Evolutionary conservation across 1,140 invertebrate species (phyloP).

Genomic region (Drosophila bifasciata): DNA sequence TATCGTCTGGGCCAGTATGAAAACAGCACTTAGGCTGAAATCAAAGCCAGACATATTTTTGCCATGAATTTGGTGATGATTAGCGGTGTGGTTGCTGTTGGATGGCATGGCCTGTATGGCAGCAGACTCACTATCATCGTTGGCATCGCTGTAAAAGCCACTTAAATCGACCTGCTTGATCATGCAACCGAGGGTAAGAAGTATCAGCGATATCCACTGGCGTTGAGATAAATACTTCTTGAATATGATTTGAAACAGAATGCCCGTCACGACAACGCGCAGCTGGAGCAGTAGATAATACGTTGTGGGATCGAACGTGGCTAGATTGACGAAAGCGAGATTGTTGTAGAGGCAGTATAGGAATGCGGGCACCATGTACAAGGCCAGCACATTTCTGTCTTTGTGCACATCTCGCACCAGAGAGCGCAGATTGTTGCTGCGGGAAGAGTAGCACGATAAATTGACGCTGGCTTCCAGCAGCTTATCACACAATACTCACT

Average conservation of each 20-base stretch:
- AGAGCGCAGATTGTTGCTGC: constrained; percentile 82
- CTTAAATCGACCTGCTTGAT: constrained; percentile 92
- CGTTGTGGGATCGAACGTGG: constrained; percentile 96
- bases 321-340: constrained; percentile 95
- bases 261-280: constrained; percentile 95
- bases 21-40: constrained; percentile 89
- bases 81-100: background rate
- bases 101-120: constrained; percentile 38
- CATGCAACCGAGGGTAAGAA: constrained; percentile 96
- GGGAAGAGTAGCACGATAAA: constrained; percentile 84
- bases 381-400: constrained; percentile 88
- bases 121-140: constrained; percentile 65
- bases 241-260: constrained; percentile 95
- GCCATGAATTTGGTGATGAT: constrained; percentile 66
- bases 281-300: constrained; percentile 97
- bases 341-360: constrained; percentile 98
- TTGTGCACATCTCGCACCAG: constrained; percentile 86
- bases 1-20: constrained; percentile 93
- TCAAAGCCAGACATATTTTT: constrained; percentile 84
- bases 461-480: background rate
- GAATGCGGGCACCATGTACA: constrained; percentile 95
- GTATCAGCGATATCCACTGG: constrained; percentile 95
- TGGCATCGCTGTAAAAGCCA: constrained; percentile 74
- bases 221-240: constrained; percentile 91
- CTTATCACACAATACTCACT: constrained; percentile 84